Evolutionary conservation across 92 coral and sea anemone genomes (phyloP).

Genomic region (Epizoanthus rinbou): DNA sequence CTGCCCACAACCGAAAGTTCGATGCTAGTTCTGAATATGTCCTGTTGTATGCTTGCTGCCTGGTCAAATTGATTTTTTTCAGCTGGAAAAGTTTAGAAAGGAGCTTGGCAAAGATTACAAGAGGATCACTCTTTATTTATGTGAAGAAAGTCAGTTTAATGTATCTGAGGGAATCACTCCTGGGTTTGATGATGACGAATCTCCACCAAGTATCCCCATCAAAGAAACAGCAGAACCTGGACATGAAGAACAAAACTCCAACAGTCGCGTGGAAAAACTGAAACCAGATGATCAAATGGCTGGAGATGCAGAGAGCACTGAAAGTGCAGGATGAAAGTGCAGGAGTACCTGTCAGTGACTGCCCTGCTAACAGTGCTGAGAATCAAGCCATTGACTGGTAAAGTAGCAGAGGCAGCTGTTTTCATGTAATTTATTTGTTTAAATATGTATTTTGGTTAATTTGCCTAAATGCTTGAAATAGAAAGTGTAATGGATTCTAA

Average conservation of each 20-base stretch:
- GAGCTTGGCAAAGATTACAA: conserved; percentile 51
- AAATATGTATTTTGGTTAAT: no score
- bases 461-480: no score
- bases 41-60: conserved; percentile 43
- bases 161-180: conserved; percentile 42
- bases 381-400: conserved; percentile 24
- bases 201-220: conserved; percentile 34
- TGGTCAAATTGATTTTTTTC: conserved; percentile 49
- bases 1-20: conserved; percentile 43
- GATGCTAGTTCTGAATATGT: conserved; percentile 36
- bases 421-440: no score
- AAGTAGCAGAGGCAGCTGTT: conserved; percentile 2
- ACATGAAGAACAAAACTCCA: conserved; percentile 7
- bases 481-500: no score
- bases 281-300: no score
- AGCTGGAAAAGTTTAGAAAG: conserved; percentile 45
- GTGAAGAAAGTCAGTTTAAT: conserved; percentile 31
- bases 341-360: conserved; percentile 12
- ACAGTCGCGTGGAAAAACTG: conserved; percentile 21
- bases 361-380: conserved; percentile 32
- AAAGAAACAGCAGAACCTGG: conserved; percentile 25
- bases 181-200: conserved; percentile 28
- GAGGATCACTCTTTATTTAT: conserved; percentile 50
- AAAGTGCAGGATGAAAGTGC: conserved; percentile 4
- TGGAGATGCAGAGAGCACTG: conserved; percentile 21